Percentiles rank a stretch among this genome's conserved stretches.
phyloP scores from a whole-genome alignment of 2,888 invertebrate species.

The Philopedon plagiatum region DNA sequence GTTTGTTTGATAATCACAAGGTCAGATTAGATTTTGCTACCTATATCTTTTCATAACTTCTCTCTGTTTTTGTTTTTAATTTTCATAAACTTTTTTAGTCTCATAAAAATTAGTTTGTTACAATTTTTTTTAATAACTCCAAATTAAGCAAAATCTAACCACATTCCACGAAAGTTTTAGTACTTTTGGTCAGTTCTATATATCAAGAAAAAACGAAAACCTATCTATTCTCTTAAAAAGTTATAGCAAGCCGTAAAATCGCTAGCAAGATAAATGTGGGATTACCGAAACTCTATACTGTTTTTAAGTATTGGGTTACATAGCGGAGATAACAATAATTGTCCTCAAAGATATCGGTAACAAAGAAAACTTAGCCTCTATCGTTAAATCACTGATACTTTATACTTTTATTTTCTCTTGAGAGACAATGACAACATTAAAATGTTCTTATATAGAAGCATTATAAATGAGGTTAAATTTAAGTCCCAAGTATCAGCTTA shows the following conservation, averaged over 20 bases:
- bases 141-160: too few species aligned
- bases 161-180: too few species aligned
- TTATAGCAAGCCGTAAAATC: slow-evolving; percentile 5
- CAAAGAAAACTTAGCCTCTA: slow-evolving; percentile 3
- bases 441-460: background rate
- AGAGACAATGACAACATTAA: background rate
- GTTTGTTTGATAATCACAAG: too few species aligned
- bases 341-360: slow-evolving; percentile 12
- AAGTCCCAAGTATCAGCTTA: too few species aligned
- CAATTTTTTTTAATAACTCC: too few species aligned
- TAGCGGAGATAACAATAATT: slow-evolving; percentile 12
- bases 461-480: too few species aligned
- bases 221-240: background rate
- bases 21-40: too few species aligned
- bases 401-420: background rate
- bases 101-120: too few species aligned
- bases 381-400: background rate
- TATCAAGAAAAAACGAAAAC: background rate
- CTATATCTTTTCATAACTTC: too few species aligned
- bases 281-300: slow-evolving; percentile 15
- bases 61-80: too few species aligned
- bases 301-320: slow-evolving; percentile 10
- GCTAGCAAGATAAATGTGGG: slow-evolving; percentile 9
- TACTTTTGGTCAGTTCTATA: background rate
- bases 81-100: too few species aligned